Evolutionary conservation across 2,888 invertebrate genomes (phyloP), one percentile per base, ranked within the genome.

Genomic region (Euzophera pinguis): DNA sequence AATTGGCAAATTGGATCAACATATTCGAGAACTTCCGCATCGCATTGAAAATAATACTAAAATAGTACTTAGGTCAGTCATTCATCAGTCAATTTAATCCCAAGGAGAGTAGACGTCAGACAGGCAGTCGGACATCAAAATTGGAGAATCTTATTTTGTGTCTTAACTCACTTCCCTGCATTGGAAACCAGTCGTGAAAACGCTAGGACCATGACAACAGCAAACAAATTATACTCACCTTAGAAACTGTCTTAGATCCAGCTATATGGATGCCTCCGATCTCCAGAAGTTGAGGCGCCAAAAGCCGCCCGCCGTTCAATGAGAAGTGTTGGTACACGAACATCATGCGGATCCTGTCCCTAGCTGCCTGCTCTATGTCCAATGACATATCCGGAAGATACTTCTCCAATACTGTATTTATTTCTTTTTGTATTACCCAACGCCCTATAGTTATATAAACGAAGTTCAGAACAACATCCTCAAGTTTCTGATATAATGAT

Each of bases 381-480:
- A 90, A 84, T 38, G 82, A 53, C 53, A 84, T 72, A 9, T 82
- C 72, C 0, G 82, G 85, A 12, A 83, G 69, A 14, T 45, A 6
- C 0, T 92, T 91, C 0, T 91, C 69, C 16, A 82, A 58, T 4
- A 12, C 14, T 13, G 8, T 0, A 92, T 87, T 1, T 90, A 79
- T 0, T 91, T 84, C 0, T 92, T 92, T 41, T 91, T 90, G 14
- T 93, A 64, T 0, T 92, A 90, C 56, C 37, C 17, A 78, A 50
- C 64, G 69, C 1, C 64, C 69, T 1, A 71, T 47, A 5, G 61
- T 62, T 22, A 64, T 72, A 34, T 73, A 67, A 27, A 71, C 59
- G 9, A 64, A 57, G 49, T 74, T 56, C 35, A 72, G 57, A 7
- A 84, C 45, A 42, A 70, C 64, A 4, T 71, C 63, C 57, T 83